These are phyloP conservation scores for Euschistus heros DNA, from an alignment of 1,140 invertebrate genomes.

Conservation along the genomic window DNA sequence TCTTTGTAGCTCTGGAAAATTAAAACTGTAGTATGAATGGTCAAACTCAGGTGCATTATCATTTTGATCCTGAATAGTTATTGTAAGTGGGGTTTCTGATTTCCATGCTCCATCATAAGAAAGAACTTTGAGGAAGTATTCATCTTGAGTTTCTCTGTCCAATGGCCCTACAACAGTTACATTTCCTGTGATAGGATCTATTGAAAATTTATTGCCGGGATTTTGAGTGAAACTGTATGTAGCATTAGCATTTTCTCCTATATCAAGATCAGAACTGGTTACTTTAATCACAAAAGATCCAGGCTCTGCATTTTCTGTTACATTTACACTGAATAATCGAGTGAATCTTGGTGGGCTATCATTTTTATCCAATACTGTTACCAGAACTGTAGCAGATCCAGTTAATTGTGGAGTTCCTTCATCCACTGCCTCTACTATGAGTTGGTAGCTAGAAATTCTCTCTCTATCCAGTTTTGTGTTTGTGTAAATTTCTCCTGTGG, in stretches of 20 bases:
- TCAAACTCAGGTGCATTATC: constrained; percentile 89
- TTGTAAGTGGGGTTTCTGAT: constrained; percentile 76
- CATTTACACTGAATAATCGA: constrained; percentile 81
- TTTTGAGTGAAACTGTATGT: constrained; percentile 82
- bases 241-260: constrained; percentile 77
- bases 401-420: constrained; percentile 70
- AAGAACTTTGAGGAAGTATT: constrained; percentile 77
- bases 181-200: constrained; percentile 78
- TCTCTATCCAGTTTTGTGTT: constrained; percentile 78
- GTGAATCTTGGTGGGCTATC: constrained; percentile 92
- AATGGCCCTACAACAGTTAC: constrained; percentile 76
- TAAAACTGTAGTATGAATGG: constrained; percentile 74
- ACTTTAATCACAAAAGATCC: constrained; percentile 87
- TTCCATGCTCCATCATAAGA: constrained; percentile 83
- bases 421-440: constrained; percentile 79
- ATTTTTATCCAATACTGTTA: constrained; percentile 83
- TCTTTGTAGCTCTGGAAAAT: constrained; percentile 75
- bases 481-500: constrained; percentile 76
- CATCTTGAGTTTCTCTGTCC: constrained; percentile 81
- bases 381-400: constrained; percentile 71
- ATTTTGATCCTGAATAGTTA: constrained; percentile 90
- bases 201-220: constrained; percentile 76
- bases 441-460: constrained; percentile 65
- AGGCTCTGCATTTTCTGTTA: constrained; percentile 88
- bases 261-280: constrained; percentile 81